Evolutionary conservation across 2,888 invertebrate species (phyloP).

Genomic region (Eretmocerus hayati): DNA sequence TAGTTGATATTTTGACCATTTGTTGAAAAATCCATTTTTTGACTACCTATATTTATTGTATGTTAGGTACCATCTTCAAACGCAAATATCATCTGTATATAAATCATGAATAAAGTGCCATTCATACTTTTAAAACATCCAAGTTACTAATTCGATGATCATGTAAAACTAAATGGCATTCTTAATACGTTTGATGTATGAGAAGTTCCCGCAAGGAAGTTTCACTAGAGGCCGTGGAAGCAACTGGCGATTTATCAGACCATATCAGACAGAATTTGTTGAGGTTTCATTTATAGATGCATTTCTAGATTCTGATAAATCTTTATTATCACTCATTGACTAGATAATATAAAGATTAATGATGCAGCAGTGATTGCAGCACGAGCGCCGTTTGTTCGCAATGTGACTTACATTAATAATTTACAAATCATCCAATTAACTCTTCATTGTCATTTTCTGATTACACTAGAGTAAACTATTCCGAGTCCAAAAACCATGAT

Average conservation of each 20-base stretch:
- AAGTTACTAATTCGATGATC: no score
- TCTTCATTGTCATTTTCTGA: no score
- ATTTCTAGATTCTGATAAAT: constrained; percentile 45
- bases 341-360: constrained; percentile 46
- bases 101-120: constrained; percentile 42
- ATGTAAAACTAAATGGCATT: no score
- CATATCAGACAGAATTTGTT: no score
- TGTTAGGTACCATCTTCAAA: constrained; percentile 11
- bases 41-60: constrained; percentile 9
- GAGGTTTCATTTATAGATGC: no score
- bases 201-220: no score
- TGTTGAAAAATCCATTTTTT: neutral
- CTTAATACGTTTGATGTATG: no score
- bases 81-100: constrained; percentile 45
- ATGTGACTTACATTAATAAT: neutral
- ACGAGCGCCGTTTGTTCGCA: constrained; percentile 13
- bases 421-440: neutral
- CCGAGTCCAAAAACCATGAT: no score
- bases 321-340: constrained; percentile 47
- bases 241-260: no score
- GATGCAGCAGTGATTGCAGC: constrained; percentile 37
- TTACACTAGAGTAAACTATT: no score
- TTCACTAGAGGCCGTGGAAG: no score
- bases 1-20: neutral
- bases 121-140: no score